Evolutionary conservation across 2,113 vertebrate genomes (phyloP).

Genomic region (Cygnus buccinator): DNA sequence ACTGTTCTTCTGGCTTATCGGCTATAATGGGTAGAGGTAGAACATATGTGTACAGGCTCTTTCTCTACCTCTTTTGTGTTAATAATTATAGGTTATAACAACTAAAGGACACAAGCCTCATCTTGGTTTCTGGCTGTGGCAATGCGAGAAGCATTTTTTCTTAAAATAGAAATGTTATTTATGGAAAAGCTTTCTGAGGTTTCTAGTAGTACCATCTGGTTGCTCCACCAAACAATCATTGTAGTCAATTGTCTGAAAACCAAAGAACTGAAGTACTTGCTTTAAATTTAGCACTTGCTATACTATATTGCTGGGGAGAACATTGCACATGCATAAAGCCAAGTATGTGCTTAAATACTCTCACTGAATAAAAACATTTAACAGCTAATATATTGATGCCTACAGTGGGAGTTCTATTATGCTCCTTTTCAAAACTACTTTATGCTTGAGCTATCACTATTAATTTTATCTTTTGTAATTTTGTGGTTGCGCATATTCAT

Average conservation of each 20-base stretch:
- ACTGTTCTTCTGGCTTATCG: background rate
- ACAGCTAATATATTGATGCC: background rate
- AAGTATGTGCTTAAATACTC: background rate
- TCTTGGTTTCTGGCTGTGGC: background rate
- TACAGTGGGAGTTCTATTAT: background rate
- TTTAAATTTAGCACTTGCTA: constrained; percentile 32
- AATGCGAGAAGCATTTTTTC: background rate
- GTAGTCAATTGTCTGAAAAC: constrained; percentile 9
- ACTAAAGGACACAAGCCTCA: background rate
- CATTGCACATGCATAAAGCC: background rate
- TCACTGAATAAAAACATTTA: background rate
- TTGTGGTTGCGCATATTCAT: background rate
- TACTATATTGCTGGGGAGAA: background rate
- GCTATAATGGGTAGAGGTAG: background rate
- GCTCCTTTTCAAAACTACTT: constrained; percentile 7
- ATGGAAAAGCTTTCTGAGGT: constrained; percentile 18
- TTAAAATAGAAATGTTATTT: constrained; percentile 2
- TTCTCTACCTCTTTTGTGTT: background rate
- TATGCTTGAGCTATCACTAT: background rate
- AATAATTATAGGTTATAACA: background rate
- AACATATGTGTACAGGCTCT: background rate
- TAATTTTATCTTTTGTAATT: constrained; percentile 24
- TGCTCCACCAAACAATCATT: background rate
- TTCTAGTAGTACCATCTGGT: background rate
- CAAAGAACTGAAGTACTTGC: background rate